Percentiles rank a stretch among this genome's conserved stretches.
Evolutionary conservation across 2,888 invertebrate species (phyloP).

Genomic region (Syrphus vitripennis): DNA sequence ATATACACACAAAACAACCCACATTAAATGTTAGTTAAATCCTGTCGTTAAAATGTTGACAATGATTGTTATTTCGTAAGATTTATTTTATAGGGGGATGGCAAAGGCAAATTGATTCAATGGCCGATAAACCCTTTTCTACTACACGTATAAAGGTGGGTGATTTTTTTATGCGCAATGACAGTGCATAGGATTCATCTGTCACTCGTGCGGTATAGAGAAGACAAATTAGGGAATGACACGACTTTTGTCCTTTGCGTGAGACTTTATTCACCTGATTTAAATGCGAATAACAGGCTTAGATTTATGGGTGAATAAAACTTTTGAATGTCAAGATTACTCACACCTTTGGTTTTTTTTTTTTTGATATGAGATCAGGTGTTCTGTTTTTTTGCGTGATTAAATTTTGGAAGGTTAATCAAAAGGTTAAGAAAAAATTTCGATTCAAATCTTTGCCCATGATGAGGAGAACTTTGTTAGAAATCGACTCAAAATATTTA

Average conservation of each 20-base stretch:
- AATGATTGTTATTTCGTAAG: slow-evolving; percentile 55
- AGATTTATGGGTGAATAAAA: slow-evolving; percentile 41
- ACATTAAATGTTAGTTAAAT: slow-evolving; percentile 7
- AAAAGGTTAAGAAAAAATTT: not conserved
- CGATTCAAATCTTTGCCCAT: not conserved
- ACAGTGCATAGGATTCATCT: slow-evolving; percentile 51
- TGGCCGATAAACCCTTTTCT: slow-evolving; percentile 51
- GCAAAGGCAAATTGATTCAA: slow-evolving; percentile 47
- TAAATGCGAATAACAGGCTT: not conserved
- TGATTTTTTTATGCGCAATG: slow-evolving; percentile 36
- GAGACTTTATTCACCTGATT: slow-evolving; percentile 59
- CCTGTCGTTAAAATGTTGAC: slow-evolving; percentile 59
- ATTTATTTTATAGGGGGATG: slow-evolving; percentile 42
- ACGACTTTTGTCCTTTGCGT: slow-evolving; percentile 67
- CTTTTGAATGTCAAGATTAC: slow-evolving; percentile 46
- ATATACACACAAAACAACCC: not conserved
- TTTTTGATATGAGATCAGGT: slow-evolving; percentile 49
- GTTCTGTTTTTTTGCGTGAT: not conserved
- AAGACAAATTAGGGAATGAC: slow-evolving; percentile 67
- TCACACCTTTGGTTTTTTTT: slow-evolving; percentile 20
- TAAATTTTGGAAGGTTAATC: not conserved
- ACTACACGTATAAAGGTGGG: slow-evolving; percentile 39
- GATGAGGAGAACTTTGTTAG: no score
- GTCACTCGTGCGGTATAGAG: slow-evolving; percentile 44
- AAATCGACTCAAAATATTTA: no score